A percentile compares a stretch with the other conserved stretches of the same genome.
Conservation (phyloP, 1,140 invertebrate species). For the Ephestia elutella region DNA sequence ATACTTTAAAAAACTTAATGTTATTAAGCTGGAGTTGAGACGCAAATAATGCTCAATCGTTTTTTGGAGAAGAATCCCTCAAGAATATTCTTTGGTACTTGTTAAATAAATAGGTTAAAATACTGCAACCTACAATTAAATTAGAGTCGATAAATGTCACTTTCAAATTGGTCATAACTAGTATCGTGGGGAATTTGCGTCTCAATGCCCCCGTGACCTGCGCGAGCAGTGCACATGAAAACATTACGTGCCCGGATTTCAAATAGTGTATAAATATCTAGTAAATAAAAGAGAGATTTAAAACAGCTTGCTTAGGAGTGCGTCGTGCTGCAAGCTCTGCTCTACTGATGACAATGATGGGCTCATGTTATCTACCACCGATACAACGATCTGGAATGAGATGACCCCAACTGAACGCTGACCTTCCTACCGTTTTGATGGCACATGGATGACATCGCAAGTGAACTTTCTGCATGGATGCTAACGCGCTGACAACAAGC, state of each 20-base stretch:
- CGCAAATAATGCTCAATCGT: neutral
- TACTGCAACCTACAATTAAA: neutral
- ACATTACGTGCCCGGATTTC: too few species aligned
- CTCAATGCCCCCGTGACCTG: neutral
- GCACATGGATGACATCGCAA: slow-evolving; percentile 61
- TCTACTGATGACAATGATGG: slow-evolving; percentile 53
- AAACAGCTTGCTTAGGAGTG: slow-evolving; percentile 56
- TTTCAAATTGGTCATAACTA: neutral
- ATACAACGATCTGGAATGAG: slow-evolving; percentile 55
- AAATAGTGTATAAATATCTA: neutral
- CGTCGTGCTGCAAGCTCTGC: slow-evolving; percentile 58
- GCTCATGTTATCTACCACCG: slow-evolving; percentile 29
- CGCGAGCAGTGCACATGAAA: neutral
- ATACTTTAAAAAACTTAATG: neutral
- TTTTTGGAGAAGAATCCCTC: too few species aligned
- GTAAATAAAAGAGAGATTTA: slow-evolving; percentile 13
- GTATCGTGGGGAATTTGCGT: neutral
- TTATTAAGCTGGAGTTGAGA: neutral
- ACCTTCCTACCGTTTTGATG: slow-evolving; percentile 38
- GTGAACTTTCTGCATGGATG: slow-evolving; percentile 41
- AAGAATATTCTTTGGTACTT: too few species aligned
- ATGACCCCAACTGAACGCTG: slow-evolving; percentile 19
- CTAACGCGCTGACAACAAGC: slow-evolving; percentile 43
- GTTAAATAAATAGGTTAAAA: neutral
- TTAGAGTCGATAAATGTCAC: neutral